These are phyloP conservation scores for Sprattus sprattus DNA, from an alignment of 2,113 vertebrate species.

Conservation along the genomic window DNA sequence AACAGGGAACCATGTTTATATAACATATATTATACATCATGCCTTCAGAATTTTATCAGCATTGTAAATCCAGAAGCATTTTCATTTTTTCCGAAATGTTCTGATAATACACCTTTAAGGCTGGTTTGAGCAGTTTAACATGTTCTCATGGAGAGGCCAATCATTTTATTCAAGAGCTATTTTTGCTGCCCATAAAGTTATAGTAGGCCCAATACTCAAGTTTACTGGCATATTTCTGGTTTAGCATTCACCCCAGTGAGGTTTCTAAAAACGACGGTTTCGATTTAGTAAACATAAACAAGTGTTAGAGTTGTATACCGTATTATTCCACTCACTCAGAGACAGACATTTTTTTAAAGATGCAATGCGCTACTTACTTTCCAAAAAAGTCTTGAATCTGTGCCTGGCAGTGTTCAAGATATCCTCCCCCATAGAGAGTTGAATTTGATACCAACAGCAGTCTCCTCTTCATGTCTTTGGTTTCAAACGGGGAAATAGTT, in stretches of 20 bases:
- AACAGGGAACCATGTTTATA: too few species aligned
- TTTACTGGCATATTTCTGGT: conserved; percentile 9
- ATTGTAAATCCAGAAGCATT: too few species aligned
- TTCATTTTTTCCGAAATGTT: too few species aligned
- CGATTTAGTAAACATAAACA: conserved; percentile 13
- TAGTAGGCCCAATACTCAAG: not conserved
- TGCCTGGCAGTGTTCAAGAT: conserved; percentile 79
- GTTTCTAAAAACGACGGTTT: not conserved
- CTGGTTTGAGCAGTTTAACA: not conserved
- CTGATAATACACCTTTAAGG: too few species aligned
- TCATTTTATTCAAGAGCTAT: conserved; percentile 11
- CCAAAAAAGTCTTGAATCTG: conserved; percentile 75
- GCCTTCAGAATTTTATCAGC: too few species aligned
- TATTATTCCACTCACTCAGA: not conserved
- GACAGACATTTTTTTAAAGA: not conserved
- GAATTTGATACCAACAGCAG: conserved; percentile 83
- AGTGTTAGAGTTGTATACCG: not conserved
- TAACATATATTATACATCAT: too few species aligned
- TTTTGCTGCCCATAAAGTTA: not conserved
- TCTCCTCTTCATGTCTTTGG: conserved; percentile 60
- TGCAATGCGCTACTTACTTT: conserved; percentile 52
- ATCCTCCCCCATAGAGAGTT: conserved; percentile 75
- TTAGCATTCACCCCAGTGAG: conserved; percentile 1
- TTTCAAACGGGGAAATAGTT: not conserved
- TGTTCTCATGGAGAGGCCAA: not conserved